Conservation (phyloP, 2,797 vertebrate genomes). For the Cyprinella venusta region DNA sequence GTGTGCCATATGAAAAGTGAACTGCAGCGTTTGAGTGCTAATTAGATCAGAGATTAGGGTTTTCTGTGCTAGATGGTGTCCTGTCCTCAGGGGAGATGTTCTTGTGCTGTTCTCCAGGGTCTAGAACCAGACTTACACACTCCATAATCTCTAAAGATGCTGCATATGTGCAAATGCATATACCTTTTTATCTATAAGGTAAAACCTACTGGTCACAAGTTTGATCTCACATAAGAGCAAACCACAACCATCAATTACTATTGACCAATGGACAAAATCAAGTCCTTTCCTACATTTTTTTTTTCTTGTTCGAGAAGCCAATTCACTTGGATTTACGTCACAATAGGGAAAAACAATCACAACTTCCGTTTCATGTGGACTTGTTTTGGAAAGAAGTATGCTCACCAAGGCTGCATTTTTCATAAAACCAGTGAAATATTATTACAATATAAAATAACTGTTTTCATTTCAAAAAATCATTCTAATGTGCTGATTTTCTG, state of each 20-base stretch:
- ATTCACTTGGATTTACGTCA: too few relatives aligned
- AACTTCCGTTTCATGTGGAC: too few relatives aligned
- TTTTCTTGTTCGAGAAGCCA: too few relatives aligned
- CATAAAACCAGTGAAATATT: background rate
- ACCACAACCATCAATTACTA: too few relatives aligned
- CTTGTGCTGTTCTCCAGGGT: conserved; percentile 26
- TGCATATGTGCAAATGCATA: conserved; percentile 25
- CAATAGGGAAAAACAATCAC: too few relatives aligned
- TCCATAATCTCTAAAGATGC: conserved; percentile 5
- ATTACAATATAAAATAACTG: background rate
- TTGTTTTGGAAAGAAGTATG: background rate
- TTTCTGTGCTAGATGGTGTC: conserved; percentile 1
- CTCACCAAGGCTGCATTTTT: background rate
- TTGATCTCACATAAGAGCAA: background rate
- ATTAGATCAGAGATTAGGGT: conserved; percentile 23
- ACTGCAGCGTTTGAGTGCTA: conserved; percentile 21
- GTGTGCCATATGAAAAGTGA: background rate
- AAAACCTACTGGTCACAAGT: background rate
- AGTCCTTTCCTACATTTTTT: too few relatives aligned
- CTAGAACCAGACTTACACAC: conserved; percentile 12
- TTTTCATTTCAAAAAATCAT: background rate
- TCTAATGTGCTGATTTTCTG: background rate
- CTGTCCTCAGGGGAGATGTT: conserved; percentile 5
- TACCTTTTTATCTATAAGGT: background rate
- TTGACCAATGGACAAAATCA: too few relatives aligned